A percentile compares a stretch with the other conserved stretches of the same genome.
These are phyloP conservation scores for Leucosticte australis DNA, from an alignment of 2,113 vertebrate species.

Conservation along the genomic window DNA sequence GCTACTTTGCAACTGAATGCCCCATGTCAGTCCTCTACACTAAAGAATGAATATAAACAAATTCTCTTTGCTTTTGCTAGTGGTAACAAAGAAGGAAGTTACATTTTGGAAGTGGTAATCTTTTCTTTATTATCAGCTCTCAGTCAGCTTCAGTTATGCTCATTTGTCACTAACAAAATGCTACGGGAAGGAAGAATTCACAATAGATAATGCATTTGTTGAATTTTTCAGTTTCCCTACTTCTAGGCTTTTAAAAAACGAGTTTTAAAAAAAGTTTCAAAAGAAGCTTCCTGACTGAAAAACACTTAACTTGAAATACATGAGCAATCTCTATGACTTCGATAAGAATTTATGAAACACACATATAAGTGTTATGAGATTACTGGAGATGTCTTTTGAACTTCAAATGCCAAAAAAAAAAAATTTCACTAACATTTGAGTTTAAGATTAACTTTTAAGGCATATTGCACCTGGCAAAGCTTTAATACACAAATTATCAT, in stretches of 20 bases:
- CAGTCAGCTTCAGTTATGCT: not conserved
- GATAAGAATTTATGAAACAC: not conserved
- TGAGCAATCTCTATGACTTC: not conserved
- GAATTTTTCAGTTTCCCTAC: not conserved
- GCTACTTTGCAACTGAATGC: not conserved
- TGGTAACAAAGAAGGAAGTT: not conserved
- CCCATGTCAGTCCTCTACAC: accelerated
- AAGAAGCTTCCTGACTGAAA: not conserved
- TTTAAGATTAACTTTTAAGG: not conserved
- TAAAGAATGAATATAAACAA: not conserved
- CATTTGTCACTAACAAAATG: slow-evolving; percentile 7
- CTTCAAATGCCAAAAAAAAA: not conserved
- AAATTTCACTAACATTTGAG: not conserved
- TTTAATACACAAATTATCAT: not conserved
- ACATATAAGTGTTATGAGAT: not conserved
- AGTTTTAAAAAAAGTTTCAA: not conserved
- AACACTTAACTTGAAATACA: not conserved
- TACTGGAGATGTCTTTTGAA: not conserved
- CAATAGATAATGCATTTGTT: not conserved
- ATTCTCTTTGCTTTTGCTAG: not conserved
- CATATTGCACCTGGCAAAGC: not conserved
- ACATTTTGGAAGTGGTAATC: not conserved
- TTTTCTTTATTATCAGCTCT: not conserved
- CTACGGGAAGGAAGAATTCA: slow-evolving; percentile 1
- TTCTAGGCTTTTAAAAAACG: not conserved